Conservation (phyloP, 2,797 vertebrate species). For the Clarias platycephalus region DNA sequence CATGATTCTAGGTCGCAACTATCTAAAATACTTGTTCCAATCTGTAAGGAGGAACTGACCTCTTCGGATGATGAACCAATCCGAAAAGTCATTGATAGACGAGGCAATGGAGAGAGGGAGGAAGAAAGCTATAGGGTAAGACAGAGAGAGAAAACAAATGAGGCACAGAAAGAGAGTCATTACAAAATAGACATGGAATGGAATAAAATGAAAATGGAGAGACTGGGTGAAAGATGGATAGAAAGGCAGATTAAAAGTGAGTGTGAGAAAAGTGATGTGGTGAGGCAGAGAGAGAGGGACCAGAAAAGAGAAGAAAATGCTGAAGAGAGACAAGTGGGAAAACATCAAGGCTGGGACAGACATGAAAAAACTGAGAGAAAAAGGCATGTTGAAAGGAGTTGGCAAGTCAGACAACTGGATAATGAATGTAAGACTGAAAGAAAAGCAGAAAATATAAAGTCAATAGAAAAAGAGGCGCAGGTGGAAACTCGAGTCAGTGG, state of each 20-base stretch:
- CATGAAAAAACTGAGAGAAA: slow-evolving; percentile 12
- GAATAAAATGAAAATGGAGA: slow-evolving; percentile 51
- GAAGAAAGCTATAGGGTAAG: slow-evolving; percentile 57
- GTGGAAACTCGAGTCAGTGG: slow-evolving; percentile 57
- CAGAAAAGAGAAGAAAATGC: background rate
- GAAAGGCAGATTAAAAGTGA: slow-evolving; percentile 41
- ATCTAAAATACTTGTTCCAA: slow-evolving; percentile 75
- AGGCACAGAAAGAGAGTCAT: slow-evolving; percentile 15
- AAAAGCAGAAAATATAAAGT: background rate
- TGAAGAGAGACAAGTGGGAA: slow-evolving; percentile 24
- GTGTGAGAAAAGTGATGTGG: slow-evolving; percentile 31
- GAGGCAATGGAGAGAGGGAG: slow-evolving; percentile 43
- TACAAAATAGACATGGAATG: slow-evolving; percentile 8
- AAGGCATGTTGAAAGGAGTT: slow-evolving; percentile 1
- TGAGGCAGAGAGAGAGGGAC: slow-evolving; percentile 20
- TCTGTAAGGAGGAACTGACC: slow-evolving; percentile 79
- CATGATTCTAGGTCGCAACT: slow-evolving; percentile 77
- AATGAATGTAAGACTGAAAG: slow-evolving; percentile 16
- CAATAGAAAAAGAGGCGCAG: background rate
- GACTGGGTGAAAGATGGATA: slow-evolving; percentile 53
- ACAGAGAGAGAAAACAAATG: slow-evolving; percentile 15
- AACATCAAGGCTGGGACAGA: background rate
- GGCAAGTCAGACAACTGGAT: background rate
- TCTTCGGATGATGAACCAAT: slow-evolving; percentile 82
- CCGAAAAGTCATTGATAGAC: slow-evolving; percentile 55